phyloP scores from a whole-genome alignment of 2,888 invertebrate genomes.

The Pardosa pseudoannulata region DNA sequence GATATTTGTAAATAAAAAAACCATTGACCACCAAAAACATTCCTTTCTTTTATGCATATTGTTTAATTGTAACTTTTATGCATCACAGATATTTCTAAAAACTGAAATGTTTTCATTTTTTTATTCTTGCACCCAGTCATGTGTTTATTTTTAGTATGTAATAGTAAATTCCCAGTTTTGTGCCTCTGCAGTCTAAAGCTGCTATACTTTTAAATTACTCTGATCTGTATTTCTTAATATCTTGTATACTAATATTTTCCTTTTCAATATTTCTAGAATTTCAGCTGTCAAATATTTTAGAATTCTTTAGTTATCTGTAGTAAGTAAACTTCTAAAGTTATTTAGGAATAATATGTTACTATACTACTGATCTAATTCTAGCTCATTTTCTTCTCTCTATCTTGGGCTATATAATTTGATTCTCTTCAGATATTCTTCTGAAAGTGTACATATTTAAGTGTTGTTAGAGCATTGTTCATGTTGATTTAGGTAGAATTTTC shows the following conservation, averaged over 20 bases:
- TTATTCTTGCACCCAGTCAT: slow-evolving; percentile 29
- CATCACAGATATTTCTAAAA: too few species aligned
- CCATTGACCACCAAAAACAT: too few species aligned
- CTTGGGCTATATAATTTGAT: too few species aligned
- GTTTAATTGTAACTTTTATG: too few species aligned
- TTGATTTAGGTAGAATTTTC: background rate
- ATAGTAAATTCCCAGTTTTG: background rate
- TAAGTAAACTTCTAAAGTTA: too few species aligned
- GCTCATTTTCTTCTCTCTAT: background rate
- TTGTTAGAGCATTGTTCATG: background rate
- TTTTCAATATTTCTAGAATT: too few species aligned
- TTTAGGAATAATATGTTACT: background rate
- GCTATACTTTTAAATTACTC: background rate
- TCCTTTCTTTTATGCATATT: too few species aligned
- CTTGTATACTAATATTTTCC: too few species aligned
- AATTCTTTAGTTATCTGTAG: too few species aligned
- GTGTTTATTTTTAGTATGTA: background rate
- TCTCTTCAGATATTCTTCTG: background rate
- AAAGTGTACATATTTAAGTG: background rate
- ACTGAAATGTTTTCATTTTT: background rate
- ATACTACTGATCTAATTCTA: background rate
- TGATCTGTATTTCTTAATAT: background rate
- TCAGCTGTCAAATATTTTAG: too few species aligned
- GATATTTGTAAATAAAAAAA: slow-evolving; percentile 3
- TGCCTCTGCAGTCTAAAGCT: background rate